Evolutionary conservation across 2,113 vertebrate genomes (phyloP), one percentile per base, ranked within the genome.

Genomic region (Cyrtonyx montezumae): DNA sequence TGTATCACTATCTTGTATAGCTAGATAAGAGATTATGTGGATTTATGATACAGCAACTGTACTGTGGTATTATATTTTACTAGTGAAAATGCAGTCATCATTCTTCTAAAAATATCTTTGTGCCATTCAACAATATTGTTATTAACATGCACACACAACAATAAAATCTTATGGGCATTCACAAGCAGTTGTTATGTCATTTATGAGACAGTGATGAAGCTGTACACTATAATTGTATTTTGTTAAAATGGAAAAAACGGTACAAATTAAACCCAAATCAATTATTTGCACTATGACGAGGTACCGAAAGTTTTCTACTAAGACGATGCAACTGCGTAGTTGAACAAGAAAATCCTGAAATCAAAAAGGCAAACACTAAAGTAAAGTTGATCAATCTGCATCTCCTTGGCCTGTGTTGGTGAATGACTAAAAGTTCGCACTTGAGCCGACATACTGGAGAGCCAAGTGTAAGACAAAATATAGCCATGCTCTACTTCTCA

Each of bases 151-250:
- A 75, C 23, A 61, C 14, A 28, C 68, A 90, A 87, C 93, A 95
- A 94, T 80, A 94, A 94, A 96, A 96, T 90, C 93, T 88, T 96
- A 75, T 10, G 76, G 82, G 79, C 80, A 88, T 86, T 70, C 65
- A 51, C 65, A 92, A 77, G 56, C 73, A 93, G 82, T 94, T 90
- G 91, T 91, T 94, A 78, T 77, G 78, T 83, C 49, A 85, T 96
- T 95, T 95, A 94, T 68, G 75, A 90, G 85, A 93, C 87, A 96
- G 93, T 91, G 91, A 89, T 45, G 59, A 88, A 86, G 68, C 93
- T 80, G 82, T 89, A 95, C 61, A 37, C 79, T 90, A 45, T 88
- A 91, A 91, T 91, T 0, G 4, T 36, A 62, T 88, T 85, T 84
- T 85, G 75, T 71, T 62, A 86, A 95, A 91, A 91, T 32, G 71